phyloP scores from a whole-genome alignment of 2,797 vertebrate species.

The Sebastes matsubarae region DNA sequence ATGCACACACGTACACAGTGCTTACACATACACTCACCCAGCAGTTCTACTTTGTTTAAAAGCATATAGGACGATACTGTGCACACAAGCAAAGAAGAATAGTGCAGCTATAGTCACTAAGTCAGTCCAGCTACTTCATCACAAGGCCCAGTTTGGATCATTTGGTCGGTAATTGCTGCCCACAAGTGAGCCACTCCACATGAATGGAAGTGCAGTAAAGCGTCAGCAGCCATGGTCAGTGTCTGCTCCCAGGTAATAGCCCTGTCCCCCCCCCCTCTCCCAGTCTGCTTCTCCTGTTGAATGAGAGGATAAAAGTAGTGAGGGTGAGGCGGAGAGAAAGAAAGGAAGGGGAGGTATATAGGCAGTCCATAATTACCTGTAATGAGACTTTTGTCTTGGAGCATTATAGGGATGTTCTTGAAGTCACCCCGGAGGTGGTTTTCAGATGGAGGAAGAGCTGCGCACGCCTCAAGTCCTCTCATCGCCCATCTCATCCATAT shows the following conservation, averaged over 20 bases:
- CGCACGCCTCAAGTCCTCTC: conserved; percentile 73
- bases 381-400: conserved; percentile 97
- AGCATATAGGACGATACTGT: conserved; percentile 39
- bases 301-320: conserved; percentile 82
- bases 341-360: conserved; percentile 78
- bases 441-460: conserved; percentile 79
- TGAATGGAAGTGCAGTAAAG: conserved; percentile 84
- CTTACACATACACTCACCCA: background rate
- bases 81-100: conserved; percentile 49
- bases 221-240: conserved; percentile 77
- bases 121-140: conserved; percentile 70
- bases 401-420: conserved; percentile 93
- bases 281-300: conserved; percentile 63
- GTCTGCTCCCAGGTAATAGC: conserved; percentile 83
- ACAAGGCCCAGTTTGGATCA: conserved; percentile 83
- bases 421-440: conserved; percentile 88
- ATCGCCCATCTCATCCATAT: conserved; percentile 84
- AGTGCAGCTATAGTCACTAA: conserved; percentile 60
- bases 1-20: background rate
- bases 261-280: conserved; percentile 36
- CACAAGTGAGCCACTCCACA: conserved; percentile 86
- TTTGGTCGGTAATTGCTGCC: conserved; percentile 82
- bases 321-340: conserved; percentile 47
- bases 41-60: conserved; percentile 31
- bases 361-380: conserved; percentile 93